Base-by-base conservation (phyloP, 2,113 vertebrate species). In the Eurystomus gularis region DNA sequence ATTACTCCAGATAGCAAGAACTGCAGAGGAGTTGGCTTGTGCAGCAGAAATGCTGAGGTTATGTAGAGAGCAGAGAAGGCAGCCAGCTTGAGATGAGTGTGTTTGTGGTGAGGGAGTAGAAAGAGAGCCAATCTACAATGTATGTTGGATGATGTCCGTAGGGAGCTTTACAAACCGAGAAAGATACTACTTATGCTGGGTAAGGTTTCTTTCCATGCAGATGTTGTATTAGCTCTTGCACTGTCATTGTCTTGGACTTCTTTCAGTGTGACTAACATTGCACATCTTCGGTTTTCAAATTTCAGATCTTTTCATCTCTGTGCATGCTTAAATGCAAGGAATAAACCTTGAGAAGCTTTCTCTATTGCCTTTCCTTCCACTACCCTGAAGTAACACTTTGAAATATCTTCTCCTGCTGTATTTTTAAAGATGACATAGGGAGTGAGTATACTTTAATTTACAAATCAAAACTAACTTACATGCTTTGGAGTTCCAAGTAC, bases 141-240 rank as follows among this genome's bases (percentile, higher is more conserved):
- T 62, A 26, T 29, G 61, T 51, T 96, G 87, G 85, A 88, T 75
- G 17, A 48, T 46, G 62, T 83, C 91, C 94, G 81, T 6, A 8
- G 71, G 57, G 86, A 94, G 52, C 64, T 96, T 88, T 96, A 64
- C 68, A 90, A 91, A 95, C 78, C 46, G 19, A 62, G 92, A 85
- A 80, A 49, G 85, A 92, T 88, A 70, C 44, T 88, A 62, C 86
- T 86, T 93, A 37, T 60, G 71, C 85, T 73, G 90, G 79, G 40
- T 97, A 77, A 96, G 55, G 35, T 95, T 96, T 96, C 94, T 75
- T 83, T 94, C 72, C 86, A 55, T 1, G 0, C 92, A 96, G 93
- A 93, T 96, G 92, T 92, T 96, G 55, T 66, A 60, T 75, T 71
- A 86, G 92, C 82, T 90, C 75, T 94, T 81, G 82, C 82, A 51